phyloP scores from a whole-genome alignment of 2,113 vertebrate species.

The Apus apus region DNA sequence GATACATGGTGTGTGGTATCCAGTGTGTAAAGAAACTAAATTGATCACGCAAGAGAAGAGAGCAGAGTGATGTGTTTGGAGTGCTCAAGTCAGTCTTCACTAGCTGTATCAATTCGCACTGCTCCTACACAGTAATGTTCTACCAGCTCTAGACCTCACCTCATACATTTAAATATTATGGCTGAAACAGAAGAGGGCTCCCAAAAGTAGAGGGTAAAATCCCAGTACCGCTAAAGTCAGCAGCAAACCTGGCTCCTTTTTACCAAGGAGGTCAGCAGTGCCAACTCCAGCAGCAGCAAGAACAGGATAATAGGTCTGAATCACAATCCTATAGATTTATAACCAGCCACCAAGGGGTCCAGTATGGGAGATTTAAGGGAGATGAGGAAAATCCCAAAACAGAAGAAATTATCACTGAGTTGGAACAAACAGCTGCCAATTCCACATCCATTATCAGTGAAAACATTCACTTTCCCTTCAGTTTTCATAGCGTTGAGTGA shows the following conservation, averaged over 20 bases:
- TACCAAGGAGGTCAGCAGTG: not conserved
- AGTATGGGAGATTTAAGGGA: not conserved
- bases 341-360: not conserved
- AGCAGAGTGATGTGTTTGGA: not conserved
- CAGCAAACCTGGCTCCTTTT: not conserved
- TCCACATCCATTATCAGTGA: not conserved
- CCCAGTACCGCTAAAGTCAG: not conserved
- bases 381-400: not conserved
- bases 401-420: not conserved
- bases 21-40: not conserved
- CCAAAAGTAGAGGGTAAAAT: not conserved
- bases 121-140: not conserved
- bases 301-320: not conserved
- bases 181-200: not conserved
- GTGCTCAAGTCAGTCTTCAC: not conserved
- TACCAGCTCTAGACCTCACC: not conserved
- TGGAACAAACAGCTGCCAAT: not conserved
- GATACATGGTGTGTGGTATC: not conserved
- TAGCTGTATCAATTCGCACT: not conserved
- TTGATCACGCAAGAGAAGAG: not conserved
- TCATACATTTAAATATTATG: not conserved
- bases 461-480: not conserved
- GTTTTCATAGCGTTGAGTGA: not conserved
- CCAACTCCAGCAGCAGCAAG: not conserved
- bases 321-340: rapidly evolving